Percentiles rank a stretch among this genome's conserved stretches.
Conservation (phyloP, 2,888 invertebrate species). For the Odontocerum albicorne region DNA sequence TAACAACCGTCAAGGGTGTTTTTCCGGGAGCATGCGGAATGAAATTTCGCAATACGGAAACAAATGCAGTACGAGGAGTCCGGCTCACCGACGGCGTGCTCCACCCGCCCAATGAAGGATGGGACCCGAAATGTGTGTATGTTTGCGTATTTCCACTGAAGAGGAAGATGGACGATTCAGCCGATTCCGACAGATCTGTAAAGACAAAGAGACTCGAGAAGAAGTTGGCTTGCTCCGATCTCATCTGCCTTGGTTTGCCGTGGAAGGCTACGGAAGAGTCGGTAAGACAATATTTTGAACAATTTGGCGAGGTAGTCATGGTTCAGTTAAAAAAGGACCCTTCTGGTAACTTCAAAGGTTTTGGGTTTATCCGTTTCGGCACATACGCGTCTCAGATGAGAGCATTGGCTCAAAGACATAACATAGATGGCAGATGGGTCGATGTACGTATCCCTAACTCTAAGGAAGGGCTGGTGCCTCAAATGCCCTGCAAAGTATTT, state of each 20-base stretch:
- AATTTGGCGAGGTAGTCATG: constrained; percentile 97
- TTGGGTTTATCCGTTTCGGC: constrained; percentile 96
- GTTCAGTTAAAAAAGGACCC: constrained; percentile 94
- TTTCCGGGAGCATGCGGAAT: constrained; percentile 97
- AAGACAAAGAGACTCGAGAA: constrained; percentile 95
- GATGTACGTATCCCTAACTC: constrained; percentile 98
- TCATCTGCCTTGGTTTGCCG: constrained; percentile 95
- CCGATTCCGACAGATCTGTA: constrained; percentile 80
- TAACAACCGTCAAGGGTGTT: constrained; percentile 95
- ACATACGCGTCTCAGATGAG: constrained; percentile 95
- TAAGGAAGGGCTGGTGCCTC: constrained; percentile 83
- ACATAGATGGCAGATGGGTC: constrained; percentile 98
- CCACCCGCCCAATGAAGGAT: constrained; percentile 82
- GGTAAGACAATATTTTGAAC: constrained; percentile 93
- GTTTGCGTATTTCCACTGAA: constrained; percentile 88
- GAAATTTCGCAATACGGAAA: constrained; percentile 94
- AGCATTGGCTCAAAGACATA: constrained; percentile 90
- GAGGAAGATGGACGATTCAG: constrained; percentile 91
- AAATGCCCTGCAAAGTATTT: constrained; percentile 91
- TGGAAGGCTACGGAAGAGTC: constrained; percentile 98
- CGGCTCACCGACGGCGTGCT: constrained; percentile 89
- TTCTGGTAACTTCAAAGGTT: constrained; percentile 96
- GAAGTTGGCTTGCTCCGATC: constrained; percentile 83
- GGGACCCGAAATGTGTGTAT: constrained; percentile 73
- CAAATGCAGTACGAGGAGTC: constrained; percentile 84